Percentiles rank a stretch among this genome's conserved stretches.
Evolutionary conservation across 2,888 invertebrate species (phyloP).

Genomic region (Malthinus seriepunctatus): DNA sequence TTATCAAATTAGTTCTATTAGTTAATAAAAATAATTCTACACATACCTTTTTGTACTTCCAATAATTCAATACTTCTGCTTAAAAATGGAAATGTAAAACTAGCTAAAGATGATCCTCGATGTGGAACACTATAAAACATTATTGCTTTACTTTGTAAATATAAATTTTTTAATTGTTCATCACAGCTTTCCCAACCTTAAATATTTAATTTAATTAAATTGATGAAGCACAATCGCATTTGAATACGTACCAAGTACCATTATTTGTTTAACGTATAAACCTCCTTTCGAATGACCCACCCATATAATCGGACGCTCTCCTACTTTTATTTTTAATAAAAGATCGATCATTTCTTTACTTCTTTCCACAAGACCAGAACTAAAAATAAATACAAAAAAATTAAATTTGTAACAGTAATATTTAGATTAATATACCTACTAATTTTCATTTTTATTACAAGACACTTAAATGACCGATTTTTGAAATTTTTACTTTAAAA

Average conservation of each 20-base stretch:
- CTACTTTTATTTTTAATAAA: slow-evolving; percentile 69
- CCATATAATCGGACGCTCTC: slow-evolving; percentile 79
- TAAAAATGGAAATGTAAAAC: slow-evolving; percentile 72
- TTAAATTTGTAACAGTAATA: no score
- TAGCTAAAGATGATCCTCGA: slow-evolving; percentile 77
- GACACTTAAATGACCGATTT: no score
- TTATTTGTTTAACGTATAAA: slow-evolving; percentile 81
- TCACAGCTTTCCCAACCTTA: slow-evolving; percentile 58
- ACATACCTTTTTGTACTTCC: slow-evolving; percentile 76
- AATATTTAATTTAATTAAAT: slow-evolving; percentile 21
- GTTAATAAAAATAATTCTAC: not conserved
- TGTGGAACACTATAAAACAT: slow-evolving; percentile 90
- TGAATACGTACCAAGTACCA: slow-evolving; percentile 63
- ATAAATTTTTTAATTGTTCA: slow-evolving; percentile 55
- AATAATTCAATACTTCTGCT: slow-evolving; percentile 76
- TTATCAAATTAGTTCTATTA: no score
- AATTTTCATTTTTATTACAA: no score
- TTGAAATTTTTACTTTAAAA: no score
- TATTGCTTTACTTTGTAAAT: slow-evolving; percentile 64
- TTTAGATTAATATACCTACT: no score
- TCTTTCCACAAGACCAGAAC: slow-evolving; percentile 67
- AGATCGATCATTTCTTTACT: slow-evolving; percentile 73
- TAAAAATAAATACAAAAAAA: no score
- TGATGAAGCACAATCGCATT: slow-evolving; percentile 1
- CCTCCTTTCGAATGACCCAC: slow-evolving; percentile 89